Evolutionary conservation across 2,797 vertebrate genomes (phyloP), one percentile per base, ranked within the genome.

Genomic region (Potorous gilbertii): DNA sequence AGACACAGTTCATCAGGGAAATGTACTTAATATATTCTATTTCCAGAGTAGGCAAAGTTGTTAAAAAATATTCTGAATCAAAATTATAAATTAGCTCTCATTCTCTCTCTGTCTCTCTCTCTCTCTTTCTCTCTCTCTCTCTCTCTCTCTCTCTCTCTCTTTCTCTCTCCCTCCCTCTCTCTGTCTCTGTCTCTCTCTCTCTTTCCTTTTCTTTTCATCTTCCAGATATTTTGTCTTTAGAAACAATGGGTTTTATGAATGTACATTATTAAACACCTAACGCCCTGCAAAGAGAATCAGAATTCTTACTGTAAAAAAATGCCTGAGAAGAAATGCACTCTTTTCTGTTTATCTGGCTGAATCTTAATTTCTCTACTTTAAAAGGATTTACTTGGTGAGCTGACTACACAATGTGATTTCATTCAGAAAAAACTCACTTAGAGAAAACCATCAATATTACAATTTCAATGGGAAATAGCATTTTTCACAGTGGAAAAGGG

Each of bases 341-440:
- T 6, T 12, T 93, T 59, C 31, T 9, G 14, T 87, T 54, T 50
- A 87, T 50, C 89, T 54, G 14, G 12, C 56, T 56, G 52, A 21
- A 56, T 93, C 89, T 89, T 56, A 94, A 92, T 94, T 27, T 40
- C 24, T 91, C 56, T 74, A 46, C 21, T 94, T n/a, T 93, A 89
- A 94, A 91, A 50, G 40, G 91, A 5, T 91, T 94, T 91, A 56
- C 55, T 28, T 52, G 29, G 16, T 11, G 34, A 46, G 14, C 1
- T 57, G 56, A 5, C 12, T 92, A 40, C 13, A 91, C 91, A 93
- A 94, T 16, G 94, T 50, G 91, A 94, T 59, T 91, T 94, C 56
- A 97, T 93, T 12, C 90, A 50, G 90, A 57, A 96, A 96, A 95
- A 95, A 40, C n/a, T 95, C 92, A 94, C 46, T 91, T 50, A 34